A percentile compares a stretch with the other conserved stretches of the same genome.
Conservation (phyloP, 1,140 invertebrate species). For the Leptestheria dahalacensis region DNA sequence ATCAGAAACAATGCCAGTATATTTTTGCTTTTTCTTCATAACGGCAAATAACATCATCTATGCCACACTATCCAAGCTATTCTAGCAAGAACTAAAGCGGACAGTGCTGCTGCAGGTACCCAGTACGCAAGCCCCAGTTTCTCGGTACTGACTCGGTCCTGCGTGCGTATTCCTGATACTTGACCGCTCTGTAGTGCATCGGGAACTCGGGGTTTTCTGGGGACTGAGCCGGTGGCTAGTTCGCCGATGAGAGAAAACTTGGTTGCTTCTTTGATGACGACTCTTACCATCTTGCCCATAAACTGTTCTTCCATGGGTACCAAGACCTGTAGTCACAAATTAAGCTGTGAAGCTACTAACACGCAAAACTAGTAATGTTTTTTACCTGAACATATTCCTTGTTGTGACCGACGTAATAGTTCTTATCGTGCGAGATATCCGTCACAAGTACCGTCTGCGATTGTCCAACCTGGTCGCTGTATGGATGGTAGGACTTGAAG, state of each 20-base stretch:
- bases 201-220: conserved; percentile 2
- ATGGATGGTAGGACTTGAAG: conserved; percentile 82
- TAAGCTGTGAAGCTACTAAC: conserved; percentile 10
- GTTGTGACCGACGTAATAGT: conserved; percentile 87
- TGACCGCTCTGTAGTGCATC: not conserved
- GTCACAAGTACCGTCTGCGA: conserved; percentile 75
- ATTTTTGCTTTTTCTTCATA: too few species aligned
- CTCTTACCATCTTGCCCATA: conserved; percentile 67
- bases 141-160: not conserved
- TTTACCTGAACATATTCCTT: conserved; percentile 83
- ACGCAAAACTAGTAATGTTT: conserved; percentile 11
- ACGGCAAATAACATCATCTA: not conserved
- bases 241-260: conserved; percentile 78
- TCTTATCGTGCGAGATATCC: conserved; percentile 78
- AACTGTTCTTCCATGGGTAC: conserved; percentile 57
- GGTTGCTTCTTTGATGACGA: conserved; percentile 53
- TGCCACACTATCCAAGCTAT: conserved; percentile 9
- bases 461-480: conserved; percentile 56
- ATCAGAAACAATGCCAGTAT: too few species aligned
- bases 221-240: conserved; percentile 24
- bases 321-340: conserved; percentile 37
- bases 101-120: not conserved
- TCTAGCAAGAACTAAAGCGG: not conserved
- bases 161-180: conserved; percentile 7
- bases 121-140: not conserved